A percentile compares a stretch with the other conserved stretches of the same genome.
phyloP scores from a whole-genome alignment of 2,797 vertebrate species.

The Microctenopoma lineatum region DNA sequence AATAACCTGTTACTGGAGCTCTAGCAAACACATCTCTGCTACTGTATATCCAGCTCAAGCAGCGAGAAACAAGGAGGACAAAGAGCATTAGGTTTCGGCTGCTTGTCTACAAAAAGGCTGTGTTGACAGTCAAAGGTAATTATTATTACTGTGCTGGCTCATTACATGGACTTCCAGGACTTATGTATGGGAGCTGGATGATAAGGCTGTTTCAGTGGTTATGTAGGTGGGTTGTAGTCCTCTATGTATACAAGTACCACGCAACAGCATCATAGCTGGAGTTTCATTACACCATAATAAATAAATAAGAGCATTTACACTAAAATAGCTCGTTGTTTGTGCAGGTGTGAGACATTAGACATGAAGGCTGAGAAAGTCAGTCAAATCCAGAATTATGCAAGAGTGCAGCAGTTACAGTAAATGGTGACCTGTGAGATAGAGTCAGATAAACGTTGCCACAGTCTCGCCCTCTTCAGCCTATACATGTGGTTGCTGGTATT shows the following conservation, averaged over 20 bases:
- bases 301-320: background rate
- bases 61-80: constrained; percentile 1
- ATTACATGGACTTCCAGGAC: background rate
- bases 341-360: background rate
- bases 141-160: background rate
- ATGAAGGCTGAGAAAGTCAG: background rate
- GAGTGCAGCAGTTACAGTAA: background rate
- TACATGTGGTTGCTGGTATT: too few relatives aligned
- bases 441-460: background rate
- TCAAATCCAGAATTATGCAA: constrained; percentile 15
- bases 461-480: background rate
- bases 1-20: constrained; percentile 53
- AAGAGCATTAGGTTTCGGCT: background rate
- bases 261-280: background rate
- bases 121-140: background rate
- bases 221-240: too few relatives aligned
- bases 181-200: background rate
- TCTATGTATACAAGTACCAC: too few relatives aligned
- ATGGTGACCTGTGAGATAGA: background rate
- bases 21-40: constrained; percentile 21
- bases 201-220: too few relatives aligned
- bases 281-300: background rate
- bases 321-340: background rate
- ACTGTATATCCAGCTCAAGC: constrained; percentile 4
- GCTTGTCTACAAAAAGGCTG: background rate